phyloP scores from a whole-genome alignment of 2,113 vertebrate genomes.

The Damaliscus lunatus region DNA sequence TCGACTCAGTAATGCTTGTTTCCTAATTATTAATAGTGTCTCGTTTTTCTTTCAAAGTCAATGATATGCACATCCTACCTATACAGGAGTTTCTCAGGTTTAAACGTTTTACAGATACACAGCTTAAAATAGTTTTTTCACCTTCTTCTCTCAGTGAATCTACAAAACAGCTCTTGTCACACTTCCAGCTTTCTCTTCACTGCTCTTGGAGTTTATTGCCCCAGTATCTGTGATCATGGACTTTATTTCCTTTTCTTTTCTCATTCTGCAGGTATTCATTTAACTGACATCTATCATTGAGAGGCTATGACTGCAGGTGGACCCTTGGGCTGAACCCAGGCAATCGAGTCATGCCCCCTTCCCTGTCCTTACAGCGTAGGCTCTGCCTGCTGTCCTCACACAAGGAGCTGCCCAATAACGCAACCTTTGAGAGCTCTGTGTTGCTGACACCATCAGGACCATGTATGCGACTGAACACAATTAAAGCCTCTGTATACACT shows the following conservation, averaged over 20 bases:
- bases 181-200: background rate
- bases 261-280: background rate
- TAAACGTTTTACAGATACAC: background rate
- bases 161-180: background rate
- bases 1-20: background rate
- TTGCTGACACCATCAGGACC: background rate
- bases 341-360: background rate
- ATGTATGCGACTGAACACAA: background rate
- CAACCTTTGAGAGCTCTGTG: background rate
- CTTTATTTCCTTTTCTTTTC: background rate
- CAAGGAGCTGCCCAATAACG: fast-evolving
- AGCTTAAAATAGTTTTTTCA: background rate
- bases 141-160: background rate
- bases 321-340: background rate
- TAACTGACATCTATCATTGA: background rate
- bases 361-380: background rate
- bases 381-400: background rate
- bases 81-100: background rate
- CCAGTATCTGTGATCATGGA: background rate
- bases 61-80: background rate
- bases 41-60: background rate
- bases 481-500: background rate
- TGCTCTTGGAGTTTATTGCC: background rate
- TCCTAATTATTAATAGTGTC: background rate
- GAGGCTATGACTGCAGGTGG: background rate